Evolutionary conservation across 2,113 vertebrate genomes (phyloP), one percentile per base, ranked within the genome.

Genomic region (Melanotaenia duboulayi): DNA sequence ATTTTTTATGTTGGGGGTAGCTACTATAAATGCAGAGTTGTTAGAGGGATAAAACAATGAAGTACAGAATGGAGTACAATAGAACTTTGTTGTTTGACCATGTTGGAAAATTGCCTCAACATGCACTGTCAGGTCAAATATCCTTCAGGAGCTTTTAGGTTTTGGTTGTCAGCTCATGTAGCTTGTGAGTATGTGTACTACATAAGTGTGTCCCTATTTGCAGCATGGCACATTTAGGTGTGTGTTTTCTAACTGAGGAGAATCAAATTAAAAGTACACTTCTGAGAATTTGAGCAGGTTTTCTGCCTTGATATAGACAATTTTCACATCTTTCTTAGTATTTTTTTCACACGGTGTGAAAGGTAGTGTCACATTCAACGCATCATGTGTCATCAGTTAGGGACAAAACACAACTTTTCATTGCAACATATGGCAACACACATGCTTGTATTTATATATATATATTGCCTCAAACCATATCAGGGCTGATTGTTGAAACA

Each of bases 71-170:
- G 2, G 51, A 73, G 64, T 39, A 84, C 84, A 90, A 87, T 74
- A 65, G 78, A 85, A 90, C 84, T 80, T 75, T 87, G 82, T 85
- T 78, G 76, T 78, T 79, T 35, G 24, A 58, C 60, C 68, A 23
- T 71, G 73, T 81, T 78, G 71, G 78, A 76, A 73, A 87, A 87
- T 82, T 79, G 87, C 74, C 87, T 84, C 80, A 80, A 78, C 75
- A 65, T 80, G 80, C 66, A 69, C 82, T 82, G 89, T 89, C 84
- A 78, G 76, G 68, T 81, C 76, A 74, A 79, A 89, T 81, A 84
- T 89, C 65, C 60, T 65, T 89, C 80, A 24, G 32, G 64, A 49
- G 80, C 75, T 61, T 57, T 75, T 57, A 76, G 77, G 70, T 63
- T 71, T 59, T 19, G 56, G 68, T 78, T 10, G 65, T 25, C 48